Evolutionary conservation across 2,888 invertebrate species (phyloP).

Genomic region (Patella depressa): DNA sequence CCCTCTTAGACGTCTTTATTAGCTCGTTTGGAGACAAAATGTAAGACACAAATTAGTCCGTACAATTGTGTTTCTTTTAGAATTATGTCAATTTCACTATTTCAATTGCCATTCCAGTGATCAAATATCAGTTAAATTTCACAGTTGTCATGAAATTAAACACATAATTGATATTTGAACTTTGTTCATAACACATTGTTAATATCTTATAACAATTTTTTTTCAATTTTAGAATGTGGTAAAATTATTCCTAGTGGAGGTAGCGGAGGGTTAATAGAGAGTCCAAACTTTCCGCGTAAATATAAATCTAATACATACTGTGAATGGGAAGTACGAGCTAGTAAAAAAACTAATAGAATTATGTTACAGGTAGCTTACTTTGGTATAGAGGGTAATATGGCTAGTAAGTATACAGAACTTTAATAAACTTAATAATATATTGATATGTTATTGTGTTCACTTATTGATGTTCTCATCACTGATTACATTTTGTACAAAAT

Average conservation of each 20-base stretch:
- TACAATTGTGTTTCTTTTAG: background rate
- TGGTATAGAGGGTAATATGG: constrained; percentile 80
- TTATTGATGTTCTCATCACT: too few relatives aligned
- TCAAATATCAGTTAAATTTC: too few relatives aligned
- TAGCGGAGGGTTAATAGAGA: constrained; percentile 80
- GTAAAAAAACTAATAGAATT: constrained; percentile 84
- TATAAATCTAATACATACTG: constrained; percentile 84
- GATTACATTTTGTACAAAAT: too few relatives aligned
- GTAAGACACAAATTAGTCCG: background rate
- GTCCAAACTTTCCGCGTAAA: constrained; percentile 91
- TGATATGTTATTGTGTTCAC: too few relatives aligned
- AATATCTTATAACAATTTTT: background rate
- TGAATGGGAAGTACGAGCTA: constrained; percentile 95
- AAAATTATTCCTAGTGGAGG: constrained; percentile 78
- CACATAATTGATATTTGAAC: too few relatives aligned
- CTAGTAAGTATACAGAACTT: too few relatives aligned
- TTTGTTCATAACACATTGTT: background rate
- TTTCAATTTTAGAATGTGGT: constrained; percentile 82
- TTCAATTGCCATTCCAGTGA: too few relatives aligned
- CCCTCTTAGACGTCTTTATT: too few relatives aligned
- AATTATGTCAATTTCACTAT: background rate
- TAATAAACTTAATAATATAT: too few relatives aligned
- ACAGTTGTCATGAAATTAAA: too few relatives aligned
- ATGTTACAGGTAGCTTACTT: constrained; percentile 92
- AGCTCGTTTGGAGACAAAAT: too few relatives aligned